phyloP scores from a whole-genome alignment of 2,888 invertebrate species.

The Tinea semifulvella region DNA sequence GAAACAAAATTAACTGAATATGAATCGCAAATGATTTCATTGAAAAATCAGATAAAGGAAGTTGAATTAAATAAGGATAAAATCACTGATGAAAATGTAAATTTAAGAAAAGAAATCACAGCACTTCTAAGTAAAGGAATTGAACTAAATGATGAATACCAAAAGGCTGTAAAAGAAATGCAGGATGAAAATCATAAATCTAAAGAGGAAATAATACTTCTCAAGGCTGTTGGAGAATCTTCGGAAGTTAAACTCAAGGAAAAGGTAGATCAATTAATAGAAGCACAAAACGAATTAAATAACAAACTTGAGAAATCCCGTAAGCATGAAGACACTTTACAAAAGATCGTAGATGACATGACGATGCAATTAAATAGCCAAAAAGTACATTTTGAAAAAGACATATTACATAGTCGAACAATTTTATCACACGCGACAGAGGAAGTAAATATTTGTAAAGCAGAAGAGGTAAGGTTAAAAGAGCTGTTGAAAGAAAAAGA shows the following conservation, averaged over 20 bases:
- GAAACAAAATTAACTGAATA: conserved; percentile 45
- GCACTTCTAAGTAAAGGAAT: conserved; percentile 43
- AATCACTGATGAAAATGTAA: conserved; percentile 49
- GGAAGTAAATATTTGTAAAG: conserved; percentile 36
- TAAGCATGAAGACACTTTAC: conserved; percentile 55
- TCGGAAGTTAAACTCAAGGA: conserved; percentile 57
- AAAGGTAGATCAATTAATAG: conserved; percentile 56
- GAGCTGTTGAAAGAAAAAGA: conserved; percentile 45
- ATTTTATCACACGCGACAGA: conserved; percentile 33
- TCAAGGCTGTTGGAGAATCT: conserved; percentile 52
- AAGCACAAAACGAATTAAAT: conserved; percentile 56
- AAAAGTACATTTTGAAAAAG: conserved; percentile 46
- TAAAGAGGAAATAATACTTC: conserved; percentile 47
- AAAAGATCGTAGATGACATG: conserved; percentile 53
- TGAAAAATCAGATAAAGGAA: conserved; percentile 36
- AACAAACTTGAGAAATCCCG: conserved; percentile 57
- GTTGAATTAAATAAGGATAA: conserved; percentile 41
- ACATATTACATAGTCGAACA: conserved; percentile 38
- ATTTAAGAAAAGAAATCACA: conserved; percentile 50
- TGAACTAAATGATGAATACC: conserved; percentile 42
- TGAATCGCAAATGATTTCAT: conserved; percentile 32
- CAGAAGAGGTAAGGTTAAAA: conserved; percentile 34
- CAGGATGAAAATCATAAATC: conserved; percentile 56
- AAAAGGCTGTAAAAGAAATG: conserved; percentile 42
- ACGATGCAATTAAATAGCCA: conserved; percentile 50